phyloP scores from a whole-genome alignment of 2,113 vertebrate species.

The Oreotrochilus melanogaster region DNA sequence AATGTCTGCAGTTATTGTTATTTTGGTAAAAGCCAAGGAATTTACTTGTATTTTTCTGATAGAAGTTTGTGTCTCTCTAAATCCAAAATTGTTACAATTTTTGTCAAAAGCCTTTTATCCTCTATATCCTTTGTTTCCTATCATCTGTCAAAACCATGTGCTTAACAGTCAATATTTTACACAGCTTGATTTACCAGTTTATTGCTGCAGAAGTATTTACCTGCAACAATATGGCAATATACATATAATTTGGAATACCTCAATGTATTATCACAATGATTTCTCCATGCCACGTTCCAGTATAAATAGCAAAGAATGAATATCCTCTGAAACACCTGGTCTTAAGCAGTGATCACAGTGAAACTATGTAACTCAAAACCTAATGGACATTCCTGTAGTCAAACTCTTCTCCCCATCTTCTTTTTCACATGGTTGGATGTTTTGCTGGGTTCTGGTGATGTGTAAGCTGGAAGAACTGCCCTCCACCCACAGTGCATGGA shows the following conservation, averaged over 20 bases:
- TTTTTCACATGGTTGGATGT: background rate
- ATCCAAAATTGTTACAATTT: background rate
- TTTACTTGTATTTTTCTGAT: background rate
- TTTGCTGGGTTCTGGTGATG: background rate
- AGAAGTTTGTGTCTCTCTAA: background rate
- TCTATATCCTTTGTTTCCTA: background rate
- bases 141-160: background rate
- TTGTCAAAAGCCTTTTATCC: background rate
- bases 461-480: background rate
- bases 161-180: background rate
- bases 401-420: background rate
- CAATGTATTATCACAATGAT: background rate
- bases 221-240: background rate
- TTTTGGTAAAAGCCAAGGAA: background rate
- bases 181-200: background rate
- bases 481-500: background rate
- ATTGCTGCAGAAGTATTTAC: background rate
- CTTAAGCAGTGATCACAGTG: background rate
- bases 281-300: background rate
- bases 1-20: background rate
- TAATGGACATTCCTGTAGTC: background rate
- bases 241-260: background rate
- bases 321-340: background rate
- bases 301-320: background rate
- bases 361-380: background rate